Conservation (phyloP, 1,140 invertebrate genomes). For the Dendroctonus ponderosae region DNA sequence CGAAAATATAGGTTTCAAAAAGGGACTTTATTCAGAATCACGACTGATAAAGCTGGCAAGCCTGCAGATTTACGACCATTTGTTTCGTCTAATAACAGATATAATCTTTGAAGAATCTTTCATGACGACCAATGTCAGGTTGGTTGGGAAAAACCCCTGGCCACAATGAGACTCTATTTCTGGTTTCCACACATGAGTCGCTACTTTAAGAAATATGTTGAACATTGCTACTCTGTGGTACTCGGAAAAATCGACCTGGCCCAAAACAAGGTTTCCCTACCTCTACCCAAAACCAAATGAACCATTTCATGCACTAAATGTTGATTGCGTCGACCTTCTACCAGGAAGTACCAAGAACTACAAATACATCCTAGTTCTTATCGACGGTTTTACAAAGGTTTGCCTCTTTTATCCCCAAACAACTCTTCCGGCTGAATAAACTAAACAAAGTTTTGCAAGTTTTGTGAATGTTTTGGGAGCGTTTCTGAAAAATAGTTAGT, state of each 20-base stretch:
- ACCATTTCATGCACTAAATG: conserved; percentile 23
- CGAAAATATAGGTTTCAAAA: conserved; percentile 20
- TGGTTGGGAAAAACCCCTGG: conserved; percentile 28
- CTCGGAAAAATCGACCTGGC: conserved; percentile 25
- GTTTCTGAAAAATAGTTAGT: neutral
- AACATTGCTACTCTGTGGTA: conserved; percentile 23
- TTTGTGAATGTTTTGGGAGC: conserved; percentile 13
- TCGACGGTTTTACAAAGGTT: conserved; percentile 29
- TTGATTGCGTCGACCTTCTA: conserved; percentile 13
- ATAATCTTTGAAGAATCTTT: conserved; percentile 25
- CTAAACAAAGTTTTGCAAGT: conserved; percentile 1
- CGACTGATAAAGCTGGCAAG: neutral
- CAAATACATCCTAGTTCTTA: conserved; percentile 20
- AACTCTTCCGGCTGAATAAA: conserved; percentile 8
- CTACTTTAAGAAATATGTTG: conserved; percentile 23
- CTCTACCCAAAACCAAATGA: conserved; percentile 26
- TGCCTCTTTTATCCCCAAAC: conserved; percentile 13
- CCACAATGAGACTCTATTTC: conserved; percentile 11
- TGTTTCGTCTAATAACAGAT: conserved; percentile 18
- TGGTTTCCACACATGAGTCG: conserved; percentile 30
- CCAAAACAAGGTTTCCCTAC: conserved; percentile 23
- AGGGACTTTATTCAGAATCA: conserved; percentile 15
- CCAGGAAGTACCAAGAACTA: conserved; percentile 3
- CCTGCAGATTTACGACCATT: conserved; percentile 13
- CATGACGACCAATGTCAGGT: conserved; percentile 12